Base-by-base conservation (phyloP, 1,140 invertebrate species). In the Euglossa dilemma region DNA sequence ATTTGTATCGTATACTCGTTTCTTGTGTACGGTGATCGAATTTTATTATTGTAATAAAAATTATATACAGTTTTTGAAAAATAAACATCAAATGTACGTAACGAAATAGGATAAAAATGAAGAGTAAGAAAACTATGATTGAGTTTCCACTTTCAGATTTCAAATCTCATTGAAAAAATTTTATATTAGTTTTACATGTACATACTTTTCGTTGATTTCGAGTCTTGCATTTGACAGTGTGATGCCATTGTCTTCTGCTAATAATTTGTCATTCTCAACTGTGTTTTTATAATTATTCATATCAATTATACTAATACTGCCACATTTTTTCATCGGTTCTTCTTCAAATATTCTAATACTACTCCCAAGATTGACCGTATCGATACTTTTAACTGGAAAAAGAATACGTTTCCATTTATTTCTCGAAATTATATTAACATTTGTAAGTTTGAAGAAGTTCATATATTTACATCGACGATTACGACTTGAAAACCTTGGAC, bases 321-420 rank as follows among this genome's bases (percentile, higher is more conserved):
- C 59, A 11, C 20, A 43, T 47, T 76, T 88, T 9, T 18, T 59
- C 20, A 54, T 14, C 18, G 45, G 25, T 7, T 25, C 56, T 12
- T 92, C 91, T 0, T 92, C 86, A 8, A 92, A 93, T 64, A 93
- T 91, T 77, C 81, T 86, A 0, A 90, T 74, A 52, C 89, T 91
- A 52, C 92, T 93, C 8, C 90, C 90, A 16, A 92, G 87, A 78
- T 92, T 88, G 5, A 92, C 72, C 1, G 78, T 89, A 23, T 92
- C 79, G 0, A 61, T 8, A 54, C 88, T 91, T 82, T 70, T 87
- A 45, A 45, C 91, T 92, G 14, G 57, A 85, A 82, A 6, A 43
- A n/a, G 66, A 54, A 59, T 63, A 6, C n/a, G 43, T 66, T 20
- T 47, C 16, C 18, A 16, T 20, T 45, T 52, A 47, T 0, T 25